A percentile compares a stretch with the other conserved stretches of the same genome.
Evolutionary conservation across 2,888 invertebrate species (phyloP).

Genomic region (Tenthredo livida): DNA sequence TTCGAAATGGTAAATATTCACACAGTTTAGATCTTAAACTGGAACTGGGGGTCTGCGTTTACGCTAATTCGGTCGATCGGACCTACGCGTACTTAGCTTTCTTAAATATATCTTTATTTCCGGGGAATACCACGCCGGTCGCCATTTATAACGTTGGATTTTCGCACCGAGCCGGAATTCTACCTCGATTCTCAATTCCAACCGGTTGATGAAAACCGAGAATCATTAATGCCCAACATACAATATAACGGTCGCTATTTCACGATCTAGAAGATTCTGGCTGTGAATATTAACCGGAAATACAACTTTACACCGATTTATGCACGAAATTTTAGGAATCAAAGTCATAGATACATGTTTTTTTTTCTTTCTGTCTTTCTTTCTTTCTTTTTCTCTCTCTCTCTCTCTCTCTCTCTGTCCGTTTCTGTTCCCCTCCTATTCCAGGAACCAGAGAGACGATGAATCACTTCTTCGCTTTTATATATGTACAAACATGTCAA

Average conservation of each 20-base stretch:
- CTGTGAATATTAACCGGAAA: neutral
- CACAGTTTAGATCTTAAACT: too few relatives aligned
- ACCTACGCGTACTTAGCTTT: neutral
- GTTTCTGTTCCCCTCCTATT: conserved; percentile 56
- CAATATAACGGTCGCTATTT: neutral
- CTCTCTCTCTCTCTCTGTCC: neutral
- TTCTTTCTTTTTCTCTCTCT: too few relatives aligned
- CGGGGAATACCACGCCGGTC: conserved; percentile 32
- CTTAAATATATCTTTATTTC: conserved; percentile 1
- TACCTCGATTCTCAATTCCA: neutral
- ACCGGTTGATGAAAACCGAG: neutral
- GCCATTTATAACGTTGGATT: conserved; percentile 48
- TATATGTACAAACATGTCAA: conserved; percentile 41
- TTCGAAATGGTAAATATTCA: conserved; percentile 74
- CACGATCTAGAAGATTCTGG: neutral
- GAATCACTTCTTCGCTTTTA: conserved; percentile 56
- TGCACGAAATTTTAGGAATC: neutral
- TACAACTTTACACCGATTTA: neutral
- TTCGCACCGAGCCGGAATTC: conserved; percentile 23
- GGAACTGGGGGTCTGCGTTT: too few relatives aligned
- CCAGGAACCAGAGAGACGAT: conserved; percentile 58
- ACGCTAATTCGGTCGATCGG: too few relatives aligned
- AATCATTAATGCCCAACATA: neutral
- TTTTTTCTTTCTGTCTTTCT: neutral
- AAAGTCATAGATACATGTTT: neutral